Conservation (phyloP, 2,797 vertebrate species). For the Scomberomorus guttatus region DNA sequence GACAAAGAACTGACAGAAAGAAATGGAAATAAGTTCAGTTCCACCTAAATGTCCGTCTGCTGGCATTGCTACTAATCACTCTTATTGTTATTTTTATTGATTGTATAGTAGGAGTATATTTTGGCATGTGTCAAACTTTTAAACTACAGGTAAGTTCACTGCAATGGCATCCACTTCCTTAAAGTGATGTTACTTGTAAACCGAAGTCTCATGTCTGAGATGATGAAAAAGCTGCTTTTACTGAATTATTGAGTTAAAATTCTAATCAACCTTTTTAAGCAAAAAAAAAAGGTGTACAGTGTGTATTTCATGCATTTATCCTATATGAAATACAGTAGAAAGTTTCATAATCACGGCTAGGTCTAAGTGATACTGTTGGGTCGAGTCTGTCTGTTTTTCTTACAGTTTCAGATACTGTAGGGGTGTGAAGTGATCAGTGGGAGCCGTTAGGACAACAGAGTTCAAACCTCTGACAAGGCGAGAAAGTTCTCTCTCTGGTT, state of each 20-base stretch:
- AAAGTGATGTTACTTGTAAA: constrained; percentile 56
- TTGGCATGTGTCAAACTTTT: constrained; percentile 60
- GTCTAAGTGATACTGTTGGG: constrained; percentile 47
- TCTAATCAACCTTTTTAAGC: constrained; percentile 57
- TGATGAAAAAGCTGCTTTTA: constrained; percentile 59
- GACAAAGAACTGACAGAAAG: constrained; percentile 44
- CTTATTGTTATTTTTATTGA: constrained; percentile 41
- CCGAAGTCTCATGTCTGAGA: constrained; percentile 49
- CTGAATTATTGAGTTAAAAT: constrained; percentile 30
- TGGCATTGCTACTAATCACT: constrained; percentile 74
- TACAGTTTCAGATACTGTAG: constrained; percentile 12
- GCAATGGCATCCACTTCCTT: constrained; percentile 47
- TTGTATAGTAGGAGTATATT: constrained; percentile 53
- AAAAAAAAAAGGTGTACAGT: constrained; percentile 48
- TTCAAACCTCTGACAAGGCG: constrained; percentile 24
- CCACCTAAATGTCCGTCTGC: constrained; percentile 53
- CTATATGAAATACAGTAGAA: constrained; percentile 64
- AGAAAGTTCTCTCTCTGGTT: constrained; percentile 29
- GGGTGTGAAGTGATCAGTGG: constrained; percentile 43
- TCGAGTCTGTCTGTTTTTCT: constrained; percentile 14
- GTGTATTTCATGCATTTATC: constrained; percentile 70
- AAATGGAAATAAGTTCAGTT: constrained; percentile 27
- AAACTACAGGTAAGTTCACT: constrained; percentile 1
- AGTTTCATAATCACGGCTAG: constrained; percentile 38
- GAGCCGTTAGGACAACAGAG: constrained; percentile 39